These are phyloP conservation scores for Pyrgilauda ruficollis DNA, from an alignment of 2,113 vertebrate species.

Conservation along the genomic window DNA sequence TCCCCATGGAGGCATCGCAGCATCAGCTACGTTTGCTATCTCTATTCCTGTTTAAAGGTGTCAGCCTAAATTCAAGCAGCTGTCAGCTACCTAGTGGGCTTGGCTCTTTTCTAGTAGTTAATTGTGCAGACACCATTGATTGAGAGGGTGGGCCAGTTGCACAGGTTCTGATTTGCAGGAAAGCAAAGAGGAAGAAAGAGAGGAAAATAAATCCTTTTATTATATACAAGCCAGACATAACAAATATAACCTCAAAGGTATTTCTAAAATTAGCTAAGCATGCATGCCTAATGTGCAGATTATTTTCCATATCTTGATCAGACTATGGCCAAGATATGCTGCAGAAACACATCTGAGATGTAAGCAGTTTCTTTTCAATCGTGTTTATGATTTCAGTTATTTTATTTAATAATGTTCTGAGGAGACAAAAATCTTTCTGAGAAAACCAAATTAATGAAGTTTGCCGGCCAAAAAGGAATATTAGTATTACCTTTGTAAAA, in stretches of 20 bases:
- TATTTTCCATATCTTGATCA: neutral
- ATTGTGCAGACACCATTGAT: slow-evolving; percentile 42
- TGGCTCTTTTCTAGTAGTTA: slow-evolving; percentile 38
- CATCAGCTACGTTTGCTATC: neutral
- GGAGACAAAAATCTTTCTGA: neutral
- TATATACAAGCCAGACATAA: slow-evolving; percentile 43
- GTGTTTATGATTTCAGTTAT: neutral
- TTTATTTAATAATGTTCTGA: neutral
- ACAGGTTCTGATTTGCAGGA: neutral
- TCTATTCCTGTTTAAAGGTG: slow-evolving; percentile 60
- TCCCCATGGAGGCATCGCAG: slow-evolving; percentile 29
- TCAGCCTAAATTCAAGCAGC: slow-evolving; percentile 58
- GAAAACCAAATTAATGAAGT: neutral
- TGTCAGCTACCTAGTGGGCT: slow-evolving; percentile 44
- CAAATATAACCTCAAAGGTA: slow-evolving; percentile 30
- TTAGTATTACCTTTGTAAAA: neutral
- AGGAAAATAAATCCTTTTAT: slow-evolving; percentile 25
- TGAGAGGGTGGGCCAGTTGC: neutral
- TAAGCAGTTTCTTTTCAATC: slow-evolving; percentile 7
- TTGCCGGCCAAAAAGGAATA: neutral
- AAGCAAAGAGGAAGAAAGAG: slow-evolving; percentile 10
- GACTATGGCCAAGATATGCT: neutral
- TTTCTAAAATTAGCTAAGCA: slow-evolving; percentile 25
- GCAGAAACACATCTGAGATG: neutral
- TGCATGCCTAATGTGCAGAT: neutral